Percentiles rank a stretch among this genome's conserved stretches.
Evolutionary conservation across 2,888 invertebrate genomes (phyloP).

Genomic region (Stictocephala bisonia): DNA sequence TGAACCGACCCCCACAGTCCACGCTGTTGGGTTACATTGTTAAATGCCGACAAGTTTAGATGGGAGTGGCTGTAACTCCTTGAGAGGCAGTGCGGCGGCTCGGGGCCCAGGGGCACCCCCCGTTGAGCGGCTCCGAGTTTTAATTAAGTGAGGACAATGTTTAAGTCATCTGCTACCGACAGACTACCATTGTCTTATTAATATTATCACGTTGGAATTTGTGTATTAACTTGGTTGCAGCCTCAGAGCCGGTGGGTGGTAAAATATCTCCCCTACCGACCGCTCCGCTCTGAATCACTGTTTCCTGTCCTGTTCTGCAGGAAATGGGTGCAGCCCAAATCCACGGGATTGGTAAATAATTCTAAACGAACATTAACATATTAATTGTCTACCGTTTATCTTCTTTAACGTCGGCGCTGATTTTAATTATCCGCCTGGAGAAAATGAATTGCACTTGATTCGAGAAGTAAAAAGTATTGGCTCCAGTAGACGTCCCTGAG

Average conservation of each 20-base stretch:
- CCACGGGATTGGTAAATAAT: too few relatives aligned
- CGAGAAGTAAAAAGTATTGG: too few relatives aligned
- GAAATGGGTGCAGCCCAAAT: neutral
- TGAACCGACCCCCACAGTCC: too few relatives aligned
- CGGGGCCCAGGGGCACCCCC: slow-evolving; percentile 14
- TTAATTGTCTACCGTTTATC: slow-evolving; percentile 18
- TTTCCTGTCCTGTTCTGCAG: too few relatives aligned
- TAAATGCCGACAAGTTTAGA: too few relatives aligned
- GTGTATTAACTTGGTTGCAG: slow-evolving; percentile 30
- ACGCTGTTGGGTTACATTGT: too few relatives aligned
- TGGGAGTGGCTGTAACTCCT: too few relatives aligned
- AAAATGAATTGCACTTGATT: too few relatives aligned
- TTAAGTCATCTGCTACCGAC: slow-evolving; percentile 47
- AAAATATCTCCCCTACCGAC: slow-evolving; percentile 26
- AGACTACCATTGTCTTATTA: slow-evolving; percentile 43
- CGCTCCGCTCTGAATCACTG: neutral
- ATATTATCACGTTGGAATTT: slow-evolving; percentile 44
- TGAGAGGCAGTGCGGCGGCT: neutral
- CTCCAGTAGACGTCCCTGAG: too few relatives aligned
- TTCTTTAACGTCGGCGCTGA: too few relatives aligned
- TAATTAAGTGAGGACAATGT: slow-evolving; percentile 46
- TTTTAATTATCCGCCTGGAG: too few relatives aligned
- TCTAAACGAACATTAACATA: slow-evolving; percentile 21
- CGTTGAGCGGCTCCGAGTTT: slow-evolving; percentile 32
- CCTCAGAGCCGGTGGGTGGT: slow-evolving; percentile 13